Evolutionary conservation across 2,888 invertebrate species (phyloP), one percentile per base, ranked within the genome.

Genomic region (Axea sp.): DNA sequence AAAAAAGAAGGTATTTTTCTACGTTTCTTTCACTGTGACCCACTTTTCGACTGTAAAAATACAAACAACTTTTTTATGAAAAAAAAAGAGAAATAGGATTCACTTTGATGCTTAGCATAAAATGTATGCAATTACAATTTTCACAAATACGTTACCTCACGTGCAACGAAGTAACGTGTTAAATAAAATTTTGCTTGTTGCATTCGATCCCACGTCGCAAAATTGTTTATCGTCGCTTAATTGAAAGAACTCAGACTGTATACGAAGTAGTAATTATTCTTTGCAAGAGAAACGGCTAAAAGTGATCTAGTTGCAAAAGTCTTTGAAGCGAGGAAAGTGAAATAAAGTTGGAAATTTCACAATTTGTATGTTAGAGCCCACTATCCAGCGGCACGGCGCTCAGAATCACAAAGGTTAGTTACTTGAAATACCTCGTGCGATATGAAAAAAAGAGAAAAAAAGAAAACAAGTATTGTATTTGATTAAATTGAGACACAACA

Each of bases 1-100:
- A 87, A 85, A 69, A 83, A 81, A 84, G 88, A 88, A 83, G 88
- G 88, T 88, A 83, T 80, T 37, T 73, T 47, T 65, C 31, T 33
- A 33, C 51, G 24, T 26, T 57, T 41, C 24, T 49, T 24, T 31
- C 26, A 12, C 9, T 47, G 41, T 53, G 51, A 57, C 43, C 55
- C 26, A 64, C 57, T 47, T 65, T 47, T 24, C 5, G 24, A 65
- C 28, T 37, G 33, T 49, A 57, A 73, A 60, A 49, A 47, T 47
- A 47, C 45, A 69, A 69, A 43, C 30, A 51, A 33, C 49, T 57
- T 67, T 49, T 28, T 30, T 33, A 33, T 49, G 19, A 26, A 15
- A 24, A 47, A 28, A 12, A 7, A 26, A 45, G 41, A 35, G 28
- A 28, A 14, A 33, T 15, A 19, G 31, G 31, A 11, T 55, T 53